Conservation (phyloP, 2,888 invertebrate species). For the Leptopterna dolabrata region DNA sequence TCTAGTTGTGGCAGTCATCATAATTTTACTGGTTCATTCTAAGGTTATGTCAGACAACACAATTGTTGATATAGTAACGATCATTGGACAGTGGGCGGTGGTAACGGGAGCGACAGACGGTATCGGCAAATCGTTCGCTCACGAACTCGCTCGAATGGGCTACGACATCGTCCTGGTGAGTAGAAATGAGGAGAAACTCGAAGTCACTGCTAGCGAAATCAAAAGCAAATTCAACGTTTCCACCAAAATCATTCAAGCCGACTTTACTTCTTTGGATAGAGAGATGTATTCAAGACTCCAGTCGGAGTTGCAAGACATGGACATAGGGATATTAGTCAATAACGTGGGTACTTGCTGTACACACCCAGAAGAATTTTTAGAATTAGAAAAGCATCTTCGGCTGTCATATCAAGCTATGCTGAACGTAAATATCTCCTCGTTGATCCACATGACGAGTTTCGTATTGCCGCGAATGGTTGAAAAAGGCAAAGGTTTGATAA, state of each 20-base stretch:
- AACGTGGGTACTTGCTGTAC: background rate
- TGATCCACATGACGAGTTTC: background rate
- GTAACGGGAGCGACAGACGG: conserved; percentile 31
- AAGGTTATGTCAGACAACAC: background rate
- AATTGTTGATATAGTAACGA: background rate
- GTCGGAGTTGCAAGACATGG: background rate
- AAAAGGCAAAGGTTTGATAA: background rate
- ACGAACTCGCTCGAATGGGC: background rate
- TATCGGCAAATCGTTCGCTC: conserved; percentile 34
- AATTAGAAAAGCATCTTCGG: background rate
- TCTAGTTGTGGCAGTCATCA: background rate
- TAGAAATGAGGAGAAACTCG: background rate
- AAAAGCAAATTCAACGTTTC: background rate
- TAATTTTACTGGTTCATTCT: background rate
- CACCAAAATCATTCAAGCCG: background rate
- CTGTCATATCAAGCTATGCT: background rate
- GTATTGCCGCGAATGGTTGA: conserved; percentile 3
- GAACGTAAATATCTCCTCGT: background rate
- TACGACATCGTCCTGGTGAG: conserved; percentile 17
- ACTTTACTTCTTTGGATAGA: background rate
- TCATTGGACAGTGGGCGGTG: conserved; percentile 1
- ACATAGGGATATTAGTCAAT: conserved; percentile 9
- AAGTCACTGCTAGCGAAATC: background rate
- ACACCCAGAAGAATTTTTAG: background rate
- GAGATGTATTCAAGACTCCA: conserved; percentile 10